A percentile compares a stretch with the other conserved stretches of the same genome.
Conservation (phyloP, 1,140 invertebrate species). For the Galendromus occidentalis region DNA sequence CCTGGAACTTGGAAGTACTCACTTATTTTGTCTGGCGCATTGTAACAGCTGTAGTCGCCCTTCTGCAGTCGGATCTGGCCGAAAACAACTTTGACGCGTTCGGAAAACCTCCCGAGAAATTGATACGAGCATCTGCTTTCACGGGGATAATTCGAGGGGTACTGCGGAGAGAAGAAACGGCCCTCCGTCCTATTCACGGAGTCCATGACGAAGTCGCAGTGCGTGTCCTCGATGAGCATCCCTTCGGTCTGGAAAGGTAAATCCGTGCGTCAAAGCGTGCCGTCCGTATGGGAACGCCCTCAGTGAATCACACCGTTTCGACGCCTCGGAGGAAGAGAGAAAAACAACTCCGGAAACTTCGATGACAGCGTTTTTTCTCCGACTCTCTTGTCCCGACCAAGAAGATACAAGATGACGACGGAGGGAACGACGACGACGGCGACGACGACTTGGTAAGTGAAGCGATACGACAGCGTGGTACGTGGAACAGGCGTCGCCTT, state of each 20-base stretch:
- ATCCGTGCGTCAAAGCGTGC: neutral
- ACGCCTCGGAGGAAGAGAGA: too few relatives aligned
- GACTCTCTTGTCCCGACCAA: too few relatives aligned
- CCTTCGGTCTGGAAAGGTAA: constrained; percentile 47
- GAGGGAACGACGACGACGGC: too few relatives aligned
- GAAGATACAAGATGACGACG: too few relatives aligned
- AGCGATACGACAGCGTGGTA: too few relatives aligned
- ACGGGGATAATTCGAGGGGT: constrained; percentile 61
- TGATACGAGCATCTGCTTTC: constrained; percentile 54
- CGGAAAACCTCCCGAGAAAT: constrained; percentile 34
- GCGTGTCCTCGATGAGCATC: constrained; percentile 40
- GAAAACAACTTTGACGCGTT: constrained; percentile 29
- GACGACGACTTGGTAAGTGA: too few relatives aligned
- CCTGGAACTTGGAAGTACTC: too few relatives aligned
- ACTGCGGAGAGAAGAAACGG: constrained; percentile 54
- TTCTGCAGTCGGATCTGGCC: constrained; percentile 25
- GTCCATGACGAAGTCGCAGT: constrained; percentile 41
- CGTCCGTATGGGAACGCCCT: too few relatives aligned
- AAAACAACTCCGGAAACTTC: too few relatives aligned
- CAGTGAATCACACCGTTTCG: too few relatives aligned
- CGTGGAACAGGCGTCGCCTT: too few relatives aligned
- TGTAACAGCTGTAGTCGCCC: constrained; percentile 43
- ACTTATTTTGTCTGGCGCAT: constrained; percentile 40
- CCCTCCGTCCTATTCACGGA: constrained; percentile 34
- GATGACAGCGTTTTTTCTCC: too few relatives aligned